phyloP scores from a whole-genome alignment of 2,797 vertebrate genomes.

The Coranthus polyacanthus region DNA sequence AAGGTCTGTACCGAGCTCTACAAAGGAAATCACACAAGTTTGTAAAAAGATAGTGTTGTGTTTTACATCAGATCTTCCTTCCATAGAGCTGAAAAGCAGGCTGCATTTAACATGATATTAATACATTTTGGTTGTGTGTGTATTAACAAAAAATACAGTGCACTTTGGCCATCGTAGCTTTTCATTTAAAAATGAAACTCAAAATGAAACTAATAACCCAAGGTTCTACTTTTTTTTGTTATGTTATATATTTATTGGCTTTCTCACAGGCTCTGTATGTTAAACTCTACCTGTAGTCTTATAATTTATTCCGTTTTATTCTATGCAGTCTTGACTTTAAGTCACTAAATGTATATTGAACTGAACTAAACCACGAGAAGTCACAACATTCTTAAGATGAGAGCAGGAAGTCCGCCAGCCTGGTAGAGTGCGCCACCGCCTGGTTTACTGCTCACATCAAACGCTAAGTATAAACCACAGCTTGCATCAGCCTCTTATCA shows the following conservation, averaged over 20 bases:
- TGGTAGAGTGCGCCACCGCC: no score
- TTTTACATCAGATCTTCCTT: neutral
- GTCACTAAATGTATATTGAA: neutral
- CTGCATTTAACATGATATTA: no score
- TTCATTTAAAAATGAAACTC: neutral
- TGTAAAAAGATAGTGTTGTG: neutral
- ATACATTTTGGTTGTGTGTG: no score
- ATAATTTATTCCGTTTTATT: no score
- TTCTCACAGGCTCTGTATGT: neutral
- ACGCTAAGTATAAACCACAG: no score
- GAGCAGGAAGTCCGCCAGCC: neutral
- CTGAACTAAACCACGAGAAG: neutral
- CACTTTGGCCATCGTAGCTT: neutral
- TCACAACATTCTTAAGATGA: neutral
- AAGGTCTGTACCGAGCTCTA: neutral
- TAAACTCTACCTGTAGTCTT: no score
- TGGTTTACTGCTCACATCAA: neutral
- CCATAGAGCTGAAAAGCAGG: neutral
- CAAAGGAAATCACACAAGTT: neutral
- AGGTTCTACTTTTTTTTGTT: slow-evolving; percentile 14
- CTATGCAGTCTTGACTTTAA: no score
- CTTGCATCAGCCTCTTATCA: neutral
- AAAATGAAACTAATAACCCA: neutral
- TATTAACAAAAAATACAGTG: no score
- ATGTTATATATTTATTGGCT: no score